Evolutionary conservation across 1,140 invertebrate species (phyloP).

Genomic region (Drosophila nebulosa): DNA sequence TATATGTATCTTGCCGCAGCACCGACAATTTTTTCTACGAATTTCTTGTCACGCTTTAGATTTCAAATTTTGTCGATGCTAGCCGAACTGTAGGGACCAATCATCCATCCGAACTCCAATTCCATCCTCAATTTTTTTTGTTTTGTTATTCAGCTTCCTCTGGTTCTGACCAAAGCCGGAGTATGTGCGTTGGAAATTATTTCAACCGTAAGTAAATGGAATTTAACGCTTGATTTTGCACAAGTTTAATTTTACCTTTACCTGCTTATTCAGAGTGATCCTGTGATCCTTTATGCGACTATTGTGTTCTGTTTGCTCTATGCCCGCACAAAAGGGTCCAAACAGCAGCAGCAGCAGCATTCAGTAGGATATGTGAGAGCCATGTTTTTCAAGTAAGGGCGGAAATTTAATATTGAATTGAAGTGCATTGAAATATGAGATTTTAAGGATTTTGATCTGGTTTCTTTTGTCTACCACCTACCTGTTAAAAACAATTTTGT

Average conservation of each 20-base stretch:
- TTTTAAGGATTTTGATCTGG: conserved; percentile 55
- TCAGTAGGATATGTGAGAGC: conserved; percentile 21
- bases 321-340: conserved; percentile 51
- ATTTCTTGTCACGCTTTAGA: conserved; percentile 72
- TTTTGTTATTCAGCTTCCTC: conserved; percentile 21
- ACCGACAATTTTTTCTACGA: conserved; percentile 54
- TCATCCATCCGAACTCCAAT: conserved; percentile 1
- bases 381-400: conserved; percentile 55
- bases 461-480: conserved; percentile 48
- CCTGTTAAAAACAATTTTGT: conserved; percentile 35
- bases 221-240: conserved; percentile 74
- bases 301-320: conserved; percentile 42
- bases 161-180: no score
- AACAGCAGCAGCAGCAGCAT: neutral
- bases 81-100: conserved; percentile 53
- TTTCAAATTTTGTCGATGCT: conserved; percentile 76
- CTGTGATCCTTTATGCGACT: conserved; percentile 40
- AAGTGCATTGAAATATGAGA: conserved; percentile 70
- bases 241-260: conserved; percentile 58
- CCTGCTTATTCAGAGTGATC: conserved; percentile 38
- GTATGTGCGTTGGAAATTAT: conserved; percentile 17
- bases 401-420: conserved; percentile 74
- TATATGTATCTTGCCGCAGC: neutral
- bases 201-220: conserved; percentile 70
- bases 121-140: conserved; percentile 4